A percentile compares a stretch with the other conserved stretches of the same genome.
phyloP scores from a whole-genome alignment of 1,140 invertebrate species.

The Drosophila willistoni region DNA sequence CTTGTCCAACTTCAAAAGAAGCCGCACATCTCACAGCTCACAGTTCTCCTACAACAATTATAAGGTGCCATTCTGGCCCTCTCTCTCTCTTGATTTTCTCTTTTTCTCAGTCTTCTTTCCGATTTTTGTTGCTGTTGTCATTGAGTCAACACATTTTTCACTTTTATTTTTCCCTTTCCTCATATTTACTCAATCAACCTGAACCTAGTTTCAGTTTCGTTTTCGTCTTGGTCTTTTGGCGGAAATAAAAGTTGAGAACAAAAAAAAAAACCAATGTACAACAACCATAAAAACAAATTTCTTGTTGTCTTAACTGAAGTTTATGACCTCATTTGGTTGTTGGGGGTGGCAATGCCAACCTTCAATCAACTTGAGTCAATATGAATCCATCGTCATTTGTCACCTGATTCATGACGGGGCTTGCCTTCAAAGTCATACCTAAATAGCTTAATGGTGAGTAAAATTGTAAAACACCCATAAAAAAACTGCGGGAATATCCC shows the following conservation, averaged over 20 bases:
- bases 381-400: constrained; percentile 58
- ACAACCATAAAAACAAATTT: constrained; percentile 44
- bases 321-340: constrained; percentile 72
- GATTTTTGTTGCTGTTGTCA: constrained; percentile 46
- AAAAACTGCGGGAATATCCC: constrained; percentile 1
- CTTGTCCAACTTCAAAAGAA: constrained; percentile 36
- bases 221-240: constrained; percentile 39
- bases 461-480: constrained; percentile 12
- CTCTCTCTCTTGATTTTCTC: constrained; percentile 25
- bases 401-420: constrained; percentile 63
- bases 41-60: constrained; percentile 79
- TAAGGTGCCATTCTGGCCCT: constrained; percentile 51
- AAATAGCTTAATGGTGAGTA: constrained; percentile 31
- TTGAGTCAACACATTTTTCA: constrained; percentile 67
- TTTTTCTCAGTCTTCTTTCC: constrained; percentile 24
- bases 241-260: constrained; percentile 64
- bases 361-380: constrained; percentile 57
- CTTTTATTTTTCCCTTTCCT: constrained; percentile 50
- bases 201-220: constrained; percentile 51
- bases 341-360: constrained; percentile 43
- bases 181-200: constrained; percentile 57
- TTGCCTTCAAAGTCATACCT: constrained; percentile 32
- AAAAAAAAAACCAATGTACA: constrained; percentile 18
- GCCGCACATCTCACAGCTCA: constrained; percentile 52
- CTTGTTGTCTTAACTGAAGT: constrained; percentile 34